Conservation (phyloP, 2,888 invertebrate genomes). For the Malachius bipustulatus region DNA sequence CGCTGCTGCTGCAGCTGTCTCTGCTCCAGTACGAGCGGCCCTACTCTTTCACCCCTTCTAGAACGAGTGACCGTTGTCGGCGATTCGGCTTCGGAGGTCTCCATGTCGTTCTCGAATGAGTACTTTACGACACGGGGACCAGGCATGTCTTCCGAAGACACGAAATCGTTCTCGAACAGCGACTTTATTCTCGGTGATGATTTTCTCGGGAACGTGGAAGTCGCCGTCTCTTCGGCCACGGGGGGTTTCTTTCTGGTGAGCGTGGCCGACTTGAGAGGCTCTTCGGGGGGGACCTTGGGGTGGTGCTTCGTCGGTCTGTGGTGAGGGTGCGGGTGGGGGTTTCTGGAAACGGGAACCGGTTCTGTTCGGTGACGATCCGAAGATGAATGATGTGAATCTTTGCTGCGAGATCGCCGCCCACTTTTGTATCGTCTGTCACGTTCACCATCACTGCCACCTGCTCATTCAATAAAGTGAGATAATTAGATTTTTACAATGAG, state of each 20-base stretch:
- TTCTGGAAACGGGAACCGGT: constrained; percentile 21
- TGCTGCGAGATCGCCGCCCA: constrained; percentile 37
- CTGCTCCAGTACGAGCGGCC: constrained; percentile 8
- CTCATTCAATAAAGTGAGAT: too few species aligned
- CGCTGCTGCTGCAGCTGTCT: constrained; percentile 10
- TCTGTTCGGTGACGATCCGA: constrained; percentile 31
- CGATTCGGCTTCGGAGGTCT: constrained; percentile 29
- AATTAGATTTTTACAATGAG: too few species aligned
- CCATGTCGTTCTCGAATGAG: constrained; percentile 31
- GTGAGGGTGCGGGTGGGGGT: constrained; percentile 27
- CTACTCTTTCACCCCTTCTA: constrained; percentile 12
- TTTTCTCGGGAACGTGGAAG: constrained; percentile 32
- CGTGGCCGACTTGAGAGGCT: constrained; percentile 24
- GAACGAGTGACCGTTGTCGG: constrained; percentile 20
- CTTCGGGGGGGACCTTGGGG: constrained; percentile 23
- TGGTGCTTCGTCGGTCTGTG: constrained; percentile 15
- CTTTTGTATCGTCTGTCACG: constrained; percentile 43
- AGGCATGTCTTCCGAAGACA: constrained; percentile 34
- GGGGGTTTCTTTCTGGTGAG: constrained; percentile 27
- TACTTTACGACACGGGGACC: constrained; percentile 22
- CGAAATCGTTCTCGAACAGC: constrained; percentile 62
- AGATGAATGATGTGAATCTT: constrained; percentile 34
- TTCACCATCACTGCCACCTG: constrained; percentile 44
- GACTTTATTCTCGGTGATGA: constrained; percentile 41
- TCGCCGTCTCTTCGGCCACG: constrained; percentile 26